A percentile compares a stretch with the other conserved stretches of the same genome.
Evolutionary conservation across 2,113 vertebrate species (phyloP).

Genomic region (Micronisus gabar): DNA sequence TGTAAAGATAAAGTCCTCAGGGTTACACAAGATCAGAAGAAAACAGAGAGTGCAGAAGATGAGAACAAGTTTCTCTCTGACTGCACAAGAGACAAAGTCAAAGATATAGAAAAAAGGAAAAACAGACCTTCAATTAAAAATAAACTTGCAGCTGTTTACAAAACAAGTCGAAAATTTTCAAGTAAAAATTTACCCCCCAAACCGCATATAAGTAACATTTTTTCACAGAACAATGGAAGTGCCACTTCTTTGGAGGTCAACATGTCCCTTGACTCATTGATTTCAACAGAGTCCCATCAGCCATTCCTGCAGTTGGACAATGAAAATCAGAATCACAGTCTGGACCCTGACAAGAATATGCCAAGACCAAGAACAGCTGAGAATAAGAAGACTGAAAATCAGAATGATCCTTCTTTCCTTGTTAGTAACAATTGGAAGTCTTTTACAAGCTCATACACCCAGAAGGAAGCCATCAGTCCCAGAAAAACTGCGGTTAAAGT

Average conservation of each 20-base stretch:
- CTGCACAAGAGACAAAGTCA: conserved; percentile 40
- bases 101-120: conserved; percentile 66
- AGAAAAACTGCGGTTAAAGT: background rate
- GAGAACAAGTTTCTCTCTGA: conserved; percentile 22
- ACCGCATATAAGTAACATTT: conserved; percentile 69
- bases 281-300: background rate
- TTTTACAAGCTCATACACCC: background rate
- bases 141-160: conserved; percentile 58
- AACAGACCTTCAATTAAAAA: conserved; percentile 65
- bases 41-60: background rate
- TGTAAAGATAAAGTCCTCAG: background rate
- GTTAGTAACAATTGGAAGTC: background rate
- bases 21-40: background rate
- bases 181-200: conserved; percentile 66
- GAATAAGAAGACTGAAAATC: background rate
- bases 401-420: background rate
- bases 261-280: background rate
- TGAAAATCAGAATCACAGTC: conserved; percentile 14
- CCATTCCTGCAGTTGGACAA: background rate
- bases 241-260: background rate
- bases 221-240: conserved; percentile 51
- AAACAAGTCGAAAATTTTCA: conserved; percentile 68
- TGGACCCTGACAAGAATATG: background rate
- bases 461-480: conserved; percentile 3
- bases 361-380: background rate